Evolutionary conservation across 2,113 vertebrate genomes (phyloP).

Genomic region (Raphicerus campestris): DNA sequence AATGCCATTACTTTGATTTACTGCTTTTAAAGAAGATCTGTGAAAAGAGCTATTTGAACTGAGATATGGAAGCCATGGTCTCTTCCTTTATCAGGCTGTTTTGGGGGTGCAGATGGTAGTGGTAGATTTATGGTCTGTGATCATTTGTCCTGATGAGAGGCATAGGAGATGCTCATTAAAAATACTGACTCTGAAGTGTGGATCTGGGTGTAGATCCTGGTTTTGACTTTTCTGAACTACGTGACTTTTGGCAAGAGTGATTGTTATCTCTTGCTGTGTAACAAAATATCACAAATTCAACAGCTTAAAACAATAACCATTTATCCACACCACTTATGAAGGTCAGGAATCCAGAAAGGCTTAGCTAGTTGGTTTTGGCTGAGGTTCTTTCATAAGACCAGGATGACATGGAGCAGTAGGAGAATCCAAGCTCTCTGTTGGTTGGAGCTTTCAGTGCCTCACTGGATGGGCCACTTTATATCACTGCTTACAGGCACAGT

Average conservation of each 20-base stretch:
- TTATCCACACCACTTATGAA: background rate
- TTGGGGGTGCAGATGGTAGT: background rate
- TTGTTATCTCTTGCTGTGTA: background rate
- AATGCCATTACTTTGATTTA: background rate
- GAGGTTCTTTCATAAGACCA: background rate
- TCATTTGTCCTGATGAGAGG: background rate
- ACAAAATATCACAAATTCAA: background rate
- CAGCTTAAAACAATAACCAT: background rate
- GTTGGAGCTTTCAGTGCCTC: background rate
- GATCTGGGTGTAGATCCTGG: background rate
- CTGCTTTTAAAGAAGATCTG: background rate
- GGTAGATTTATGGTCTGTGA: background rate
- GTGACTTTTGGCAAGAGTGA: background rate
- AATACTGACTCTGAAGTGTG: background rate
- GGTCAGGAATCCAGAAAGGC: background rate
- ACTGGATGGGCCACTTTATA: background rate
- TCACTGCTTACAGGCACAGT: background rate
- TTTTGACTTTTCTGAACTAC: background rate
- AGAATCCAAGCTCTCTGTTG: background rate
- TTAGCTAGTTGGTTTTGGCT: background rate
- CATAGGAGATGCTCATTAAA: background rate
- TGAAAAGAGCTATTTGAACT: background rate
- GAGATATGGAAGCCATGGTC: background rate
- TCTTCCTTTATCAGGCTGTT: background rate
- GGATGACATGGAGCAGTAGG: background rate